A percentile compares a stretch with the other conserved stretches of the same genome.
phyloP scores from a whole-genome alignment of 2,113 vertebrate genomes.

The Promerops cafer region DNA sequence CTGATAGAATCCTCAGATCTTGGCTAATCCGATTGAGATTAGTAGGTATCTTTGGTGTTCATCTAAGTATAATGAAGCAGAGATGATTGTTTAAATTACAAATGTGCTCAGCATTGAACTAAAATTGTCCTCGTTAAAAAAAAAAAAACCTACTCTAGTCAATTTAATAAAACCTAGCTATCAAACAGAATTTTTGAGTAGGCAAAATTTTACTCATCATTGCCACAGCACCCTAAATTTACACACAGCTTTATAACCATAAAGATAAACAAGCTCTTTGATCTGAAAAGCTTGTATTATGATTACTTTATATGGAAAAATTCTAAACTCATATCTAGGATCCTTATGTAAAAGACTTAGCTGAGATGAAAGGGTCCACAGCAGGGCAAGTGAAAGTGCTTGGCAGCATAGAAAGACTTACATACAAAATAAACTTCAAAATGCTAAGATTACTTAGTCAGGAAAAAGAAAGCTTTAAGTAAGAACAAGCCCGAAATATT shows the following conservation, averaged over 20 bases:
- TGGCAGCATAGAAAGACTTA: neutral
- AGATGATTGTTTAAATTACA: neutral
- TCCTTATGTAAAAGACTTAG: neutral
- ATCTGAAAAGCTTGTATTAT: neutral
- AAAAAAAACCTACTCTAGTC: neutral
- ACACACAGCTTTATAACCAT: neutral
- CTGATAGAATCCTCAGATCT: neutral
- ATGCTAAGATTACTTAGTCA: neutral
- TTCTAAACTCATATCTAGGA: neutral
- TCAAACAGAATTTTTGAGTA: neutral
- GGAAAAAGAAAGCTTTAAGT: neutral
- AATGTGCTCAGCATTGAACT: neutral
- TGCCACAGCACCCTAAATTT: neutral
- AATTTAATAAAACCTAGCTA: neutral
- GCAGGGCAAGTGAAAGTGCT: neutral
- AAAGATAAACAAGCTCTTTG: slow-evolving; percentile 7
- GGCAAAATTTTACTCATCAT: neutral
- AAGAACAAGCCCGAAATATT: neutral
- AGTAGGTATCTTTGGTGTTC: neutral
- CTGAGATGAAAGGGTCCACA: neutral
- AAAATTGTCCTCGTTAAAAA: neutral
- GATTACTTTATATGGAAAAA: slow-evolving; percentile 15
- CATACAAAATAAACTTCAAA: slow-evolving; percentile 11
- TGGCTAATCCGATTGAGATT: neutral
- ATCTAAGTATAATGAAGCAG: neutral